phyloP scores from a whole-genome alignment of 2,113 vertebrate species.

The Cyprinodon tularosa region DNA sequence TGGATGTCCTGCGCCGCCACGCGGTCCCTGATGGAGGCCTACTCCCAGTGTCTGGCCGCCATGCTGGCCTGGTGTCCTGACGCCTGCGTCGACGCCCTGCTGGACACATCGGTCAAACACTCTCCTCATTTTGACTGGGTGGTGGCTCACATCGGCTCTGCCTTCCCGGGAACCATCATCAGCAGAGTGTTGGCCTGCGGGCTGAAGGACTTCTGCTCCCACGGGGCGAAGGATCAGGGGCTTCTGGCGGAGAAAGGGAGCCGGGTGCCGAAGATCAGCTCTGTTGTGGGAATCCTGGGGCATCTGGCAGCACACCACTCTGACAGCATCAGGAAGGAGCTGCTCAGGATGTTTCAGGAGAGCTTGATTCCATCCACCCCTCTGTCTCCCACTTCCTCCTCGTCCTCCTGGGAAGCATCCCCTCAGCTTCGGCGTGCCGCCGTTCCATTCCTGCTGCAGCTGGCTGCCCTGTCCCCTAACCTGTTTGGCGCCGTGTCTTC shows the following conservation, averaged over 20 bases:
- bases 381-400: slow-evolving; percentile 68
- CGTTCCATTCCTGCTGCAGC: slow-evolving; percentile 90
- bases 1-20: slow-evolving; percentile 95
- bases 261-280: slow-evolving; percentile 90
- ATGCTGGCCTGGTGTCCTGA: slow-evolving; percentile 91
- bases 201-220: slow-evolving; percentile 92
- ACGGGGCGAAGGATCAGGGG: slow-evolving; percentile 77
- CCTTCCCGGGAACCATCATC: slow-evolving; percentile 94
- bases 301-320: slow-evolving; percentile 90
- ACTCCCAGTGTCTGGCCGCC: slow-evolving; percentile 91
- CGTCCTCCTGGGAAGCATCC: slow-evolving; percentile 77
- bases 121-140: slow-evolving; percentile 98
- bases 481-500: slow-evolving; percentile 87
- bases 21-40: slow-evolving; percentile 90
- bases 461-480: slow-evolving; percentile 89
- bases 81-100: slow-evolving; percentile 90
- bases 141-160: slow-evolving; percentile 94
- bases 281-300: slow-evolving; percentile 92
- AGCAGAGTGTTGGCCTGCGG: slow-evolving; percentile 92
- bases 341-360: slow-evolving; percentile 92
- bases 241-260: slow-evolving; percentile 79
- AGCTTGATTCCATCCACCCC: slow-evolving; percentile 78
- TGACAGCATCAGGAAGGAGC: slow-evolving; percentile 90
- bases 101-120: slow-evolving; percentile 94
- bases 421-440: slow-evolving; percentile 85